Conservation (phyloP, 2,113 vertebrate species). For the Neomonachus schauinslandi region DNA sequence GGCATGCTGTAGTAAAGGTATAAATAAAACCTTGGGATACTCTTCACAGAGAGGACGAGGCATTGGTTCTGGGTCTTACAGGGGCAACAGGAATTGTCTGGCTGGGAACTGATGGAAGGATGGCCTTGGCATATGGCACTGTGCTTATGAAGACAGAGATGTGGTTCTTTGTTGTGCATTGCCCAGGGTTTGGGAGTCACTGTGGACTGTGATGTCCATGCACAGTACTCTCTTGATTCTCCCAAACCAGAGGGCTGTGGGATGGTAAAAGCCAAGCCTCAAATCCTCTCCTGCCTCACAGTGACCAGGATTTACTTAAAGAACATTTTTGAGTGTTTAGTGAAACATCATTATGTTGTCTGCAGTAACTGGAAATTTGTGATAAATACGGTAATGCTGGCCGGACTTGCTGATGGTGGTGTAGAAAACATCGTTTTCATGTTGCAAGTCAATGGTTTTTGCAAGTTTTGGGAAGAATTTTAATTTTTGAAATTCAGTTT, state of each 20-base stretch:
- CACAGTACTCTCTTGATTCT: neutral
- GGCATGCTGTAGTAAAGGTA: neutral
- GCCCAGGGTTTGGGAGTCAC: neutral
- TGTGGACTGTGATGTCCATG: neutral
- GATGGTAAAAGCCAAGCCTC: neutral
- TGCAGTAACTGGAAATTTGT: neutral
- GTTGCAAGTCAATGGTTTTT: neutral
- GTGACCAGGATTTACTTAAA: neutral
- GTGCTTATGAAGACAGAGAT: neutral
- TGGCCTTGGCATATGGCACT: neutral
- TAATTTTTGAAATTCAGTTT: constrained; percentile 38
- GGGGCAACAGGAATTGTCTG: neutral
- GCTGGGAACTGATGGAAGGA: neutral
- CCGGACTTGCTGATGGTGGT: neutral
- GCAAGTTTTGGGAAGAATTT: constrained; percentile 21
- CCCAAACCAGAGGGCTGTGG: neutral
- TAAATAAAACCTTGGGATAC: neutral
- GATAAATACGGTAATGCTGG: neutral
- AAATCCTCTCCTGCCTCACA: neutral
- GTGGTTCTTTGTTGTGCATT: accelerated
- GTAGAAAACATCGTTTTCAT: neutral
- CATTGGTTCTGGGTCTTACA: neutral
- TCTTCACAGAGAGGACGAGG: accelerated
- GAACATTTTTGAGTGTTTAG: neutral
- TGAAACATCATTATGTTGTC: neutral